Evolutionary conservation across 2,888 invertebrate species (phyloP).

Genomic region (Athalia cordata): DNA sequence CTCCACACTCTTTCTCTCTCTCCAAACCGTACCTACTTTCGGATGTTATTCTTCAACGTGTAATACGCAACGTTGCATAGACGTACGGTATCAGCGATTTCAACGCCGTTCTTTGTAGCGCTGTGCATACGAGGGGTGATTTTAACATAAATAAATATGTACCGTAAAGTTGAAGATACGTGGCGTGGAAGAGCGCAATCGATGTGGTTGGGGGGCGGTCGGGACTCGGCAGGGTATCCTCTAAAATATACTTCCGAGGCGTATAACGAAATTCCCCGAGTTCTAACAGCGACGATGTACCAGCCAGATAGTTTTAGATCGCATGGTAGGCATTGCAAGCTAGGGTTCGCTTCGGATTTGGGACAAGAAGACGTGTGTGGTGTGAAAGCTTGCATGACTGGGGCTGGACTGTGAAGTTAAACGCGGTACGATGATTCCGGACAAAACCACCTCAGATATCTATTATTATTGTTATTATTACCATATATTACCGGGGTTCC

Average conservation of each 20-base stretch:
- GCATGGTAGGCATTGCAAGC: not conserved
- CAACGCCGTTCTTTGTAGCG: not conserved
- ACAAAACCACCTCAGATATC: constrained; percentile 59
- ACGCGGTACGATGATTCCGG: constrained; percentile 65
- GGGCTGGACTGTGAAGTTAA: constrained; percentile 64
- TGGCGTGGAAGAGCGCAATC: not conserved
- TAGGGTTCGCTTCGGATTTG: not conserved
- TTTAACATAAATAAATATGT: constrained; percentile 64
- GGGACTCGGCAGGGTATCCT: not conserved
- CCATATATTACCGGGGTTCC: constrained; percentile 46
- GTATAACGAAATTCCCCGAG: not conserved
- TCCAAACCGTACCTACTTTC: not conserved
- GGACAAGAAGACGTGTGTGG: constrained; percentile 59
- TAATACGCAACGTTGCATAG: not conserved
- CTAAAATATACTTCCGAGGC: not conserved
- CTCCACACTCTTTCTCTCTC: too few relatives aligned
- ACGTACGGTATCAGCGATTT: not conserved
- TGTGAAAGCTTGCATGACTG: constrained; percentile 64
- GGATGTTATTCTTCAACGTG: not conserved
- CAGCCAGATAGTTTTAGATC: constrained; percentile 2
- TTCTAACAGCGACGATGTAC: constrained; percentile 29
- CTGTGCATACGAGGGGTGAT: constrained; percentile 46
- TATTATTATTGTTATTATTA: constrained; percentile 46
- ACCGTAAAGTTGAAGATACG: constrained; percentile 43
- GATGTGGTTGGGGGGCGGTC: not conserved